These are phyloP conservation scores for Mola mola DNA, from an alignment of 2,113 vertebrate genomes.

Conservation along the genomic window DNA sequence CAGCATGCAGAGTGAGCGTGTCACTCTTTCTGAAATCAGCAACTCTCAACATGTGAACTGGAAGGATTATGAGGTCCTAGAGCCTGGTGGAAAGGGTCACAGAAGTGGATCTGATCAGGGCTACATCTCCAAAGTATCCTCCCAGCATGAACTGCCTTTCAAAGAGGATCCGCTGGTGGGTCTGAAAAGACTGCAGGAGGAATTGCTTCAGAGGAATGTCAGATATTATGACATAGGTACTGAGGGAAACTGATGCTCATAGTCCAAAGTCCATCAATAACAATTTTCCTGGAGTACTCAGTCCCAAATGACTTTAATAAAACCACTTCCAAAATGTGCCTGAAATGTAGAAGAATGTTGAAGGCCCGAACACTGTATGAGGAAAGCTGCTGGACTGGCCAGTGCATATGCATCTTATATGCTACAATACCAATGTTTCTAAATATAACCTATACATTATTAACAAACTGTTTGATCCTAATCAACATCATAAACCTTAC, in stretches of 20 bases:
- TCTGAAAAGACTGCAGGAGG: slow-evolving; percentile 84
- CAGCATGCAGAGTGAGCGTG: slow-evolving; percentile 38
- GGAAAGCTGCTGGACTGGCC: too few relatives aligned
- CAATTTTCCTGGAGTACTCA: too few relatives aligned
- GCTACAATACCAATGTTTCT: too few relatives aligned
- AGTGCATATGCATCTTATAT: too few relatives aligned
- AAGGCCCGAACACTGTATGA: too few relatives aligned
- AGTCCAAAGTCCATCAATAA: too few relatives aligned
- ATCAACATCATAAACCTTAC: too few relatives aligned
- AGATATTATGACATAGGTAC: slow-evolving; percentile 9
- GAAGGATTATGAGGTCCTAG: slow-evolving; percentile 55
- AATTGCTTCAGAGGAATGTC: slow-evolving; percentile 79
- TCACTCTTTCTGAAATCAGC: background rate
- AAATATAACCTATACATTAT: too few relatives aligned
- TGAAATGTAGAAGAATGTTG: too few relatives aligned
- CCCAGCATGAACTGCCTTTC: slow-evolving; percentile 63
- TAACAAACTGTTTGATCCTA: too few relatives aligned
- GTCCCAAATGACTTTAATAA: too few relatives aligned
- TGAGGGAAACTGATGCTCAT: slow-evolving; percentile 1
- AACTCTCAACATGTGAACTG: slow-evolving; percentile 43
- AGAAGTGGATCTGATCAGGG: slow-evolving; percentile 90
- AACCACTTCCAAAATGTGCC: too few relatives aligned
- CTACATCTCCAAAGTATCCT: slow-evolving; percentile 87
- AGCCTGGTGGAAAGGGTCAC: slow-evolving; percentile 73
- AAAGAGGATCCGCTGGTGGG: slow-evolving; percentile 73